A percentile compares a stretch with the other conserved stretches of the same genome.
These are phyloP conservation scores for Corythornis vintsioides DNA, from an alignment of 2,113 vertebrate species.

Conservation along the genomic window DNA sequence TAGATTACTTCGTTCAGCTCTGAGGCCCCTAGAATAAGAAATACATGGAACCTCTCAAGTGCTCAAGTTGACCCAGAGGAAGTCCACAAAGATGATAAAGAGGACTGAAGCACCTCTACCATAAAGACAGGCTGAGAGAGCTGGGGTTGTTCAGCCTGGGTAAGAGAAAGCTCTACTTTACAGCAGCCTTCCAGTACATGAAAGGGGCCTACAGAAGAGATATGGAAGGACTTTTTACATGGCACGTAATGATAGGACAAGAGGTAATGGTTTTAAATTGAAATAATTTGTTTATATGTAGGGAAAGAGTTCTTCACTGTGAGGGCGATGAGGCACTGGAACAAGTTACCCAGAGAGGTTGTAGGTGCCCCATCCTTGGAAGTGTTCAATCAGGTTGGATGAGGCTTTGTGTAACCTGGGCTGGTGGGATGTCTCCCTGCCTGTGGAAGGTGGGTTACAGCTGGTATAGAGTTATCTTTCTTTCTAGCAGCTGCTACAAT, in stretches of 20 bases:
- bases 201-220: no score
- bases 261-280: no score
- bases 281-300: background rate
- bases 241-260: no score
- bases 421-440: background rate
- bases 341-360: background rate
- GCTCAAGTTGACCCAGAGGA: no score
- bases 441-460: background rate
- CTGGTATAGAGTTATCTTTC: background rate
- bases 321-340: background rate
- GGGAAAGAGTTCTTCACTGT: background rate
- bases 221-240: no score
- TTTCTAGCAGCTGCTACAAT: background rate
- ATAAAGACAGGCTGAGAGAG: no score
- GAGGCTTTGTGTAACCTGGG: background rate
- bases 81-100: no score
- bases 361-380: background rate
- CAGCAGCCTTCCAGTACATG: no score
- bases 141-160: no score
- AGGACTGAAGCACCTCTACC: no score
- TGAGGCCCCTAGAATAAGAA: background rate
- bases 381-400: background rate
- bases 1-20: background rate
- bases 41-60: no score
- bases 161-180: no score